Conservation (phyloP, 1,140 invertebrate genomes). For the Formica selysi region DNA sequence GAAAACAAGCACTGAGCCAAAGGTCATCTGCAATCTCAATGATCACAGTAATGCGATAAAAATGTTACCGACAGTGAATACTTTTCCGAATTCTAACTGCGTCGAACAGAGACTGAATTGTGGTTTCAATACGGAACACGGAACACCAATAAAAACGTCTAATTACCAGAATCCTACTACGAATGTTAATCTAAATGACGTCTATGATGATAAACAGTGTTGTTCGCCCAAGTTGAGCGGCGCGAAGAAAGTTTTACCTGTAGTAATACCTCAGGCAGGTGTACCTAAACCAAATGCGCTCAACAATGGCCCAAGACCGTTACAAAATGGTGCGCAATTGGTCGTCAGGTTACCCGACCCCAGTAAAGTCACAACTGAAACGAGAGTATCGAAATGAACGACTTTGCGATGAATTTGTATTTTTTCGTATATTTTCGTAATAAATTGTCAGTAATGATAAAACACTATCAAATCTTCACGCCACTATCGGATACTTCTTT, state of each 20-base stretch:
- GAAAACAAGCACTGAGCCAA: slow-evolving; percentile 71
- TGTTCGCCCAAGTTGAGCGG: slow-evolving; percentile 82
- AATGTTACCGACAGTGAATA: slow-evolving; percentile 66
- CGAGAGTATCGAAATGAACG: slow-evolving; percentile 81
- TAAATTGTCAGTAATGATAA: slow-evolving; percentile 32
- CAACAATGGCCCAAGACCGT: slow-evolving; percentile 73
- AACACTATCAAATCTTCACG: slow-evolving; percentile 14
- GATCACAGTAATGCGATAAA: slow-evolving; percentile 75
- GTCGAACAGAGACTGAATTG: slow-evolving; percentile 70
- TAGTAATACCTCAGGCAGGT: slow-evolving; percentile 59
- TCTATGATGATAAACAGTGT: slow-evolving; percentile 80
- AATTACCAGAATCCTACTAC: slow-evolving; percentile 68
- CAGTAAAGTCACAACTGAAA: slow-evolving; percentile 81
- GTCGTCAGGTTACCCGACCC: slow-evolving; percentile 83
- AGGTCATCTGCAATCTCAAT: slow-evolving; percentile 70
- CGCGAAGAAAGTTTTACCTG: slow-evolving; percentile 81
- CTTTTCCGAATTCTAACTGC: slow-evolving; percentile 68
- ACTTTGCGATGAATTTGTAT: slow-evolving; percentile 28
- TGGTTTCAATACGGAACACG: slow-evolving; percentile 64
- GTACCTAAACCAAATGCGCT: slow-evolving; percentile 58
- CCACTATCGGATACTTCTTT: slow-evolving; percentile 29
- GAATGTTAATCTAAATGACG: slow-evolving; percentile 74
- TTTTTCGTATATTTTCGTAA: slow-evolving; percentile 42
- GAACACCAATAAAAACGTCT: slow-evolving; percentile 65
- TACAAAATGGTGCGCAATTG: slow-evolving; percentile 82